Percentiles rank a stretch among this genome's conserved stretches.
Conservation (phyloP, 2,888 invertebrate species). For the Hedychridium roseum region DNA sequence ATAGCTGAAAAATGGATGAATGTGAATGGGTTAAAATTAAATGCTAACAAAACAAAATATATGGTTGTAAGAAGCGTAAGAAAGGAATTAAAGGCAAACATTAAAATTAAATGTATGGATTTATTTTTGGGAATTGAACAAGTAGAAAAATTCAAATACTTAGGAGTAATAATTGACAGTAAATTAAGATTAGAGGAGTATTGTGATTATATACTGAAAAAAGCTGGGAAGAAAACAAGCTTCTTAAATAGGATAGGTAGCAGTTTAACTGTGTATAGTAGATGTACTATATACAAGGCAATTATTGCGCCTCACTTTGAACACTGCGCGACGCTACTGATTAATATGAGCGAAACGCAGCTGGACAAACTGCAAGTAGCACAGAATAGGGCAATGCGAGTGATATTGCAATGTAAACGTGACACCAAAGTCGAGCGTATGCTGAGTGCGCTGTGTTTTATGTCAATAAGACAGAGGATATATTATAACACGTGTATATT, state of each 20-base stretch:
- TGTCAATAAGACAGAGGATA: conserved; percentile 17
- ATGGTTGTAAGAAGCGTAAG: conserved; percentile 17
- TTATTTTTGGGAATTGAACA: conserved; percentile 9
- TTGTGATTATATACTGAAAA: conserved; percentile 16
- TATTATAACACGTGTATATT: conserved; percentile 10
- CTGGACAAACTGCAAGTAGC: conserved; percentile 11
- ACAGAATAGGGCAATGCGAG: conserved; percentile 22
- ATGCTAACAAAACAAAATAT: conserved; percentile 18
- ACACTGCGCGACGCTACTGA: conserved; percentile 18
- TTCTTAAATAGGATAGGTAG: conserved; percentile 19
- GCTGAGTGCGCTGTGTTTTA: conserved; percentile 14
- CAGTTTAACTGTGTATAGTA: conserved; percentile 10
- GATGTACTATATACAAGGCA: conserved; percentile 17
- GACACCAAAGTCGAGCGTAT: conserved; percentile 18
- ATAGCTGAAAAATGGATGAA: conserved; percentile 13
- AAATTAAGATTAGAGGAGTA: conserved; percentile 14
- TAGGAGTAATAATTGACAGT: conserved; percentile 18
- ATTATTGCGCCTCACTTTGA: conserved; percentile 24
- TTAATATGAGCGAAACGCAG: conserved; percentile 10
- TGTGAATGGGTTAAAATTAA: conserved; percentile 14
- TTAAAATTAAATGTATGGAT: conserved; percentile 11
- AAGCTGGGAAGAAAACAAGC: conserved; percentile 18
- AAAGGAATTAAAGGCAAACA: conserved; percentile 10
- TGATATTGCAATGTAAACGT: conserved; percentile 20
- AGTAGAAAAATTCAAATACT: conserved; percentile 18